phyloP scores from a whole-genome alignment of 92 coral and sea anemone species.

The Hydrozoanthus gracilis region DNA sequence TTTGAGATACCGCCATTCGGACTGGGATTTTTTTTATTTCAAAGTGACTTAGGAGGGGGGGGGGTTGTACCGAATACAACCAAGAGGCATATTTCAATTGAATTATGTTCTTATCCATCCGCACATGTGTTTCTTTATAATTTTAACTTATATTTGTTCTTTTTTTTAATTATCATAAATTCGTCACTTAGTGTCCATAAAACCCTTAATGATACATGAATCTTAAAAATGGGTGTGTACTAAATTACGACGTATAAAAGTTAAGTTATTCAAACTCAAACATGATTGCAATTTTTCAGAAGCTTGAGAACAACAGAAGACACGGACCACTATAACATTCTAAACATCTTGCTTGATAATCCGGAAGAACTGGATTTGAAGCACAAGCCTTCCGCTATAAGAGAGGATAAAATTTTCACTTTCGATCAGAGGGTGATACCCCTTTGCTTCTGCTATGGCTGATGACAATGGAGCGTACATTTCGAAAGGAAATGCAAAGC shows the following conservation, averaged over 20 bases:
- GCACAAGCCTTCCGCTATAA: constrained; percentile 20
- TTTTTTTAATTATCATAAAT: too few species aligned
- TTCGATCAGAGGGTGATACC: constrained; percentile 41
- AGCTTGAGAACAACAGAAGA: constrained; percentile 23
- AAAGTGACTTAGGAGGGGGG: too few species aligned
- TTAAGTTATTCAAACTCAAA: constrained; percentile 11
- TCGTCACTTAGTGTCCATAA: too few species aligned
- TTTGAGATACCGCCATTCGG: too few species aligned
- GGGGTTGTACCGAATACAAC: too few species aligned
- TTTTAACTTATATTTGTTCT: too few species aligned
- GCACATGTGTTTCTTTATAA: too few species aligned
- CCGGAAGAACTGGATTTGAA: constrained; percentile 33
- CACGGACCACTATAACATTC: constrained; percentile 1
- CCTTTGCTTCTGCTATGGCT: constrained; percentile 47
- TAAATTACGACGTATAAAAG: constrained; percentile 9
- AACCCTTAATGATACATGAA: constrained; percentile 13
- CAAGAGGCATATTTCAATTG: too few species aligned
- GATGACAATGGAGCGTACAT: constrained; percentile 60
- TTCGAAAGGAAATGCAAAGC: constrained; percentile 50
- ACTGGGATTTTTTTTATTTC: too few species aligned
- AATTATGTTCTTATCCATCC: too few species aligned
- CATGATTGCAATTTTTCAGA: constrained; percentile 9
- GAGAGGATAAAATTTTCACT: constrained; percentile 44
- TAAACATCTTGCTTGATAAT: constrained; percentile 34
- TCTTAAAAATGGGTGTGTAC: constrained; percentile 15